A percentile compares a stretch with the other conserved stretches of the same genome.
phyloP scores from a whole-genome alignment of 1,140 invertebrate species.

The Thaumetopoea pityocampa region DNA sequence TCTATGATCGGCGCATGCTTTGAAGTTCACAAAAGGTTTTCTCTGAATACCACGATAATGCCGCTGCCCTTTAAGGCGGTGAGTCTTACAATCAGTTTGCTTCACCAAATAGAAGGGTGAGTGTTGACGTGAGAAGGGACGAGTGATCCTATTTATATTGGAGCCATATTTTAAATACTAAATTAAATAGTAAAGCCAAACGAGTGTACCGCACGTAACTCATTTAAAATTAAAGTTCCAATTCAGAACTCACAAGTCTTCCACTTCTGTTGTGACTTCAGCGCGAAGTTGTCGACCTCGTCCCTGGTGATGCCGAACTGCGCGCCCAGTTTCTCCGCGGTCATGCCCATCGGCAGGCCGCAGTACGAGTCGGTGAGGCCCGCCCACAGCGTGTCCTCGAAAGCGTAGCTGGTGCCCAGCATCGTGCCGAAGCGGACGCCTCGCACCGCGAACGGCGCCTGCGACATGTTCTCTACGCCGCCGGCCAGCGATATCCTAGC shows the following conservation, averaged over 20 bases:
- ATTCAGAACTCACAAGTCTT: slow-evolving; percentile 79
- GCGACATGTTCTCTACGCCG: slow-evolving; percentile 97
- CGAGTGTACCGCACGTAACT: too few species aligned
- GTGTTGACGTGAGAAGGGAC: too few species aligned
- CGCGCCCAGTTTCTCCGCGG: slow-evolving; percentile 97
- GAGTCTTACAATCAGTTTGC: too few species aligned
- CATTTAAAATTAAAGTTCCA: background rate
- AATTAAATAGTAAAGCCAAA: too few species aligned
- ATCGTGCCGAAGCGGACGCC: slow-evolving; percentile 93
- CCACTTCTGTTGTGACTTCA: slow-evolving; percentile 90
- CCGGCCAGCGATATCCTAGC: slow-evolving; percentile 93
- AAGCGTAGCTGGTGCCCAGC: slow-evolving; percentile 85
- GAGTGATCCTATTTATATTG: too few species aligned
- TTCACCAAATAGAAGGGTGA: too few species aligned
- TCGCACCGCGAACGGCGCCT: slow-evolving; percentile 92
- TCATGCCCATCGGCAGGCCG: slow-evolving; percentile 96
- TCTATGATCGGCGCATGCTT: too few species aligned
- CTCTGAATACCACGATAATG: too few species aligned
- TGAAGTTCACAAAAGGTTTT: too few species aligned
- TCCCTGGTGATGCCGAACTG: slow-evolving; percentile 91
- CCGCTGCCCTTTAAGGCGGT: too few species aligned
- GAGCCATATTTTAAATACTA: too few species aligned
- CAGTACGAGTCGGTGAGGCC: slow-evolving; percentile 93
- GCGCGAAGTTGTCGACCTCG: slow-evolving; percentile 92
- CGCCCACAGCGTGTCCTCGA: slow-evolving; percentile 95